These are phyloP conservation scores for Dissostichus mawsoni DNA, from an alignment of 2,113 vertebrate genomes.

Conservation along the genomic window DNA sequence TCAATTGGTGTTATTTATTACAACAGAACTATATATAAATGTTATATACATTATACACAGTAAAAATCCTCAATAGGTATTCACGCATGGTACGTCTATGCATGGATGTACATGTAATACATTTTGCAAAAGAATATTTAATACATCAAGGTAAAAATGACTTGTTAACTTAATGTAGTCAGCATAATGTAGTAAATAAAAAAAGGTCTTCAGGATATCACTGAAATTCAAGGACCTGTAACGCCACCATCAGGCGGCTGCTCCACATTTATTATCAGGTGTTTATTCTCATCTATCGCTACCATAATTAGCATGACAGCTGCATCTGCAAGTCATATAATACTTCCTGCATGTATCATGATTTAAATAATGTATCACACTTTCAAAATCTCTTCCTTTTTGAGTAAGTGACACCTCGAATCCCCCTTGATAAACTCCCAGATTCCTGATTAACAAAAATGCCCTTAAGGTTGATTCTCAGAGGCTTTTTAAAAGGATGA, in stretches of 20 bases:
- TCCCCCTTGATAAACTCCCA: conserved; percentile 34
- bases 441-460: conserved; percentile 24
- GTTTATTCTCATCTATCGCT: conserved; percentile 31
- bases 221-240: conserved; percentile 64
- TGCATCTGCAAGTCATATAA: conserved; percentile 55
- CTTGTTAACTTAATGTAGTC: conserved; percentile 55
- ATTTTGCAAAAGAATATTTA: conserved; percentile 64
- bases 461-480: background rate
- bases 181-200: conserved; percentile 54
- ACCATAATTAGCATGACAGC: conserved; percentile 58
- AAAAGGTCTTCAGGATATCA: conserved; percentile 41
- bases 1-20: conserved; percentile 59
- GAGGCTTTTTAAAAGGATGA: conserved; percentile 8
- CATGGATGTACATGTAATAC: conserved; percentile 58
- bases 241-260: conserved; percentile 4
- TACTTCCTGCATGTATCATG: conserved; percentile 34
- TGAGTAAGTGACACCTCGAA: conserved; percentile 40
- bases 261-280: conserved; percentile 17
- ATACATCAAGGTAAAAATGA: conserved; percentile 72
- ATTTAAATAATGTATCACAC: conserved; percentile 51
- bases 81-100: conserved; percentile 56
- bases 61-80: conserved; percentile 68
- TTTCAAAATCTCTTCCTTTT: conserved; percentile 15
- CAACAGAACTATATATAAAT: conserved; percentile 69
- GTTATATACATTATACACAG: conserved; percentile 72